A percentile compares a stretch with the other conserved stretches of the same genome.
Evolutionary conservation across 1,140 invertebrate species (phyloP).

Genomic region (Diorhabda sublineata): DNA sequence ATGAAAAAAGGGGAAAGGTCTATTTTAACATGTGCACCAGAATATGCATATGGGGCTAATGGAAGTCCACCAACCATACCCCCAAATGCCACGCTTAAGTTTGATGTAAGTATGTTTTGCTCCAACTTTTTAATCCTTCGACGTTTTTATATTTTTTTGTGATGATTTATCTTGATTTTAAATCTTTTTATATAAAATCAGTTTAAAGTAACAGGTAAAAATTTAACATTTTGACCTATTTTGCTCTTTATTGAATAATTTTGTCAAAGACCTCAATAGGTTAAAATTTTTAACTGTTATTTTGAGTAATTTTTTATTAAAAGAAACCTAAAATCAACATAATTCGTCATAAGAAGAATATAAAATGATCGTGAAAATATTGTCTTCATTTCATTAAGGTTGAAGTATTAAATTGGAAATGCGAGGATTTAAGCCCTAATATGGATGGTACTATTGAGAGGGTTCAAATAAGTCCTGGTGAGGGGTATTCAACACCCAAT

Average conservation of each 20-base stretch:
- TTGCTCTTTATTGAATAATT: too few relatives aligned
- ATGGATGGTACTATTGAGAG: constrained; percentile 81
- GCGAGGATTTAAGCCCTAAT: constrained; percentile 81
- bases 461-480: constrained; percentile 64
- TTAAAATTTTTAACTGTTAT: too few relatives aligned
- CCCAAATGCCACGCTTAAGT: constrained; percentile 81
- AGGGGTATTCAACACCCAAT: constrained; percentile 66
- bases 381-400: constrained; percentile 53
- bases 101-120: constrained; percentile 67
- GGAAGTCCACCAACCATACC: constrained; percentile 89
- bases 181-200: neutral
- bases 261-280: too few relatives aligned
- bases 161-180: neutral
- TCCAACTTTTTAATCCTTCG: neutral
- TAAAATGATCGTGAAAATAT: too few relatives aligned
- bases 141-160: neutral
- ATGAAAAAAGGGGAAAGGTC: constrained; percentile 92
- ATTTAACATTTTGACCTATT: too few relatives aligned
- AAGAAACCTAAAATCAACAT: too few relatives aligned
- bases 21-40: constrained; percentile 77
- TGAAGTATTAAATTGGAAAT: constrained; percentile 78
- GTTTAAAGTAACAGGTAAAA: too few relatives aligned
- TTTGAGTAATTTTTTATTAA: too few relatives aligned
- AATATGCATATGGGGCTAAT: constrained; percentile 86
- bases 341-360: too few relatives aligned